These are phyloP conservation scores for Podilymbus podiceps DNA, from an alignment of 2,113 vertebrate species.

Conservation along the genomic window DNA sequence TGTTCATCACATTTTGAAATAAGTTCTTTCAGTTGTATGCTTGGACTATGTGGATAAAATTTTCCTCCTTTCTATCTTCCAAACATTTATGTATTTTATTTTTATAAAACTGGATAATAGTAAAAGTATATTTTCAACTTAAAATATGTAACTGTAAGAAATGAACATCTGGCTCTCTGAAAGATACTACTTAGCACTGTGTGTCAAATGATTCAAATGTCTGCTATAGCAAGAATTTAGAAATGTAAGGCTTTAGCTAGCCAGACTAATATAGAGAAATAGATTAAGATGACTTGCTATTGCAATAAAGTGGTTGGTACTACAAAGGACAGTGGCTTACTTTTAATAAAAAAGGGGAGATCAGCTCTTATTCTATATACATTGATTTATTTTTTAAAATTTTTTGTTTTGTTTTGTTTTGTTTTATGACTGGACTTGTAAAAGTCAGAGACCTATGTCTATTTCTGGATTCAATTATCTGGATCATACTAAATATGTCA, in stretches of 20 bases:
- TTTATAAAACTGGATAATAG: not conserved
- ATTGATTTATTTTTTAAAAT: not conserved
- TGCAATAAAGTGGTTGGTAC: not conserved
- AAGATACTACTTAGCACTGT: not conserved
- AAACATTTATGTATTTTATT: not conserved
- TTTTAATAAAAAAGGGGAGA: not conserved
- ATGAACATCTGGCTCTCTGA: fast-evolving
- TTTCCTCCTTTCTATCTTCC: not conserved
- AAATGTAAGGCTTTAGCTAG: not conserved
- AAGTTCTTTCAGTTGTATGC: not conserved
- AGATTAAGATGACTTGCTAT: not conserved
- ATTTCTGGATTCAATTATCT: not conserved
- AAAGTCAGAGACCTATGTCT: not conserved
- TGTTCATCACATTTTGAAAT: not conserved
- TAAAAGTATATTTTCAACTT: not conserved
- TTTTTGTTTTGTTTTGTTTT: too few relatives aligned
- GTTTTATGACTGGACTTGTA: not conserved
- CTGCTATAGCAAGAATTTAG: not conserved
- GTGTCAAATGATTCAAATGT: not conserved
- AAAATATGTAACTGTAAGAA: not conserved
- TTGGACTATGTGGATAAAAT: not conserved
- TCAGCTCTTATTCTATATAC: not conserved
- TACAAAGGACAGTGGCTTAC: not conserved
- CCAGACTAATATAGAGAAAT: not conserved
- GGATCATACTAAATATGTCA: not conserved